A percentile compares a stretch with the other conserved stretches of the same genome.
These are phyloP conservation scores for Halcyon malimbica DNA, from an alignment of 2,113 vertebrate species.

Conservation along the genomic window DNA sequence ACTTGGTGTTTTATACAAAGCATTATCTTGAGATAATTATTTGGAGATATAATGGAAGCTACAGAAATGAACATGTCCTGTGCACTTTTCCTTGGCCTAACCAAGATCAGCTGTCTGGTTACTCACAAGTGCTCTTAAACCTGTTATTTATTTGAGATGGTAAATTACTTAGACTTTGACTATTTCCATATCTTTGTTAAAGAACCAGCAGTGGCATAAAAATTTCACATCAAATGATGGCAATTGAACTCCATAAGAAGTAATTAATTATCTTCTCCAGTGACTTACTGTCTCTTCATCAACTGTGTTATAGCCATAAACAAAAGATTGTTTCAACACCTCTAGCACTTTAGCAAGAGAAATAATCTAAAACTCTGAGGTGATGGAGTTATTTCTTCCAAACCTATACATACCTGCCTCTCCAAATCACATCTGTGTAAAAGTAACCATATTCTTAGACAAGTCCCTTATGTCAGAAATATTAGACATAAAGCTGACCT, in stretches of 20 bases:
- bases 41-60: neutral
- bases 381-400: neutral
- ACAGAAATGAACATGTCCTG: neutral
- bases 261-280: neutral
- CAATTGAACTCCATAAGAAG: neutral
- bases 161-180: neutral
- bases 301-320: neutral
- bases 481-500: neutral
- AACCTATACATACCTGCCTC: neutral
- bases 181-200: neutral
- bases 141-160: neutral
- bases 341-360: neutral
- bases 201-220: neutral
- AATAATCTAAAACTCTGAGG: neutral
- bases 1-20: neutral
- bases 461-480: neutral
- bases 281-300: neutral
- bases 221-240: neutral
- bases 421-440: neutral
- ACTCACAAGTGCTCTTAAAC: neutral
- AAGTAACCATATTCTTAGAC: neutral
- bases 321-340: neutral
- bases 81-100: neutral
- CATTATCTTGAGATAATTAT: neutral
- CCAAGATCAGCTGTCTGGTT: neutral